Percentiles rank a stretch among this genome's conserved stretches.
These are phyloP conservation scores for Crotalus viridis DNA, from an alignment of 2,113 vertebrate genomes.

Conservation along the genomic window DNA sequence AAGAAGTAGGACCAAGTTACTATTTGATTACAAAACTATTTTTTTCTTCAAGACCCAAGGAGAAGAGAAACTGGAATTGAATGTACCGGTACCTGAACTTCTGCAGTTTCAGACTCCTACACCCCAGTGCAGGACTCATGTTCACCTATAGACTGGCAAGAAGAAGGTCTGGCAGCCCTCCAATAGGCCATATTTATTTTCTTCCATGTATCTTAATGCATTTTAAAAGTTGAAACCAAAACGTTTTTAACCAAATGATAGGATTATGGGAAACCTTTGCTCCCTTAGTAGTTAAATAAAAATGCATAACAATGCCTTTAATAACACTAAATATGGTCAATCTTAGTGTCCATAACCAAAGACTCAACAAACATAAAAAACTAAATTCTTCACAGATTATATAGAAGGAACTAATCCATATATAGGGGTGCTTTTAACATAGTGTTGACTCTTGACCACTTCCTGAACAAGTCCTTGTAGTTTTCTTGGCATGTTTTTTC, in stretches of 20 bases:
- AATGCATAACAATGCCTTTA: background rate
- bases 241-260: background rate
- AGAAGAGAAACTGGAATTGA: background rate
- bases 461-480: background rate
- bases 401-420: background rate
- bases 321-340: background rate
- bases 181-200: background rate
- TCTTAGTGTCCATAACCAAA: background rate
- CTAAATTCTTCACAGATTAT: background rate
- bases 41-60: background rate
- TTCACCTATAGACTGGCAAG: background rate
- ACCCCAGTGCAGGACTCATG: too few relatives aligned
- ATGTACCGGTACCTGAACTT: too few relatives aligned
- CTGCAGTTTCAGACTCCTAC: background rate
- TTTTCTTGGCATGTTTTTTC: background rate
- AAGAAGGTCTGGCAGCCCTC: background rate
- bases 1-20: background rate
- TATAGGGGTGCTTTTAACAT: background rate
- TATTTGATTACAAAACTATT: background rate
- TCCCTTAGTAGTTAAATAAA: background rate
- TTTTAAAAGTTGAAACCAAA: background rate
- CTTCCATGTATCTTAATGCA: background rate
- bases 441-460: background rate
- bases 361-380: background rate
- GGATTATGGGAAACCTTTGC: background rate